phyloP scores from a whole-genome alignment of 2,797 vertebrate genomes.

The Enteromius argenteus region DNA sequence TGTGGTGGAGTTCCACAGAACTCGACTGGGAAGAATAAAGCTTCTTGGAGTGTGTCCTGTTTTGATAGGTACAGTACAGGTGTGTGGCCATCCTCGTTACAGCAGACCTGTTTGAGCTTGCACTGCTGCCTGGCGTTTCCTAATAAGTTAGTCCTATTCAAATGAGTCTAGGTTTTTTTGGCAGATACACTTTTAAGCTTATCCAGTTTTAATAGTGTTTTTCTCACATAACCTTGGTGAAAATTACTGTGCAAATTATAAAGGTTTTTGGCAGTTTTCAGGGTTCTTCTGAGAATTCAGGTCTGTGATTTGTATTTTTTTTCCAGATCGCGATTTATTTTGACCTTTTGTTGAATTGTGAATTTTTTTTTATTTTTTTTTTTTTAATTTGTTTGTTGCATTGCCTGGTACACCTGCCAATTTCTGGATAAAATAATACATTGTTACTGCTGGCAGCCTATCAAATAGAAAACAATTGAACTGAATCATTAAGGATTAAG shows the following conservation, averaged over 20 bases:
- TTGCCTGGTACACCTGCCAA: neutral
- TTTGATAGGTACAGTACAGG: constrained; percentile 29
- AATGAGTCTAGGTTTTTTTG: neutral
- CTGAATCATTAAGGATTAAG: neutral
- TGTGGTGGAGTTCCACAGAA: neutral
- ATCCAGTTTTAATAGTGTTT: neutral
- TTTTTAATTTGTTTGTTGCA: neutral
- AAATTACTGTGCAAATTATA: neutral
- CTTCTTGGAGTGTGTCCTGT: constrained; percentile 8
- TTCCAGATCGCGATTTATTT: neutral
- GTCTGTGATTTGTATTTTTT: constrained; percentile 18
- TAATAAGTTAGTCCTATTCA: neutral
- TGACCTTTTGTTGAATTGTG: neutral
- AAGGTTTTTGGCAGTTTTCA: neutral
- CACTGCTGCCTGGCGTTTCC: constrained; percentile 1
- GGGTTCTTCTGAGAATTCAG: neutral
- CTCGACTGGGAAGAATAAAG: neutral
- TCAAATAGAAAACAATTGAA: neutral
- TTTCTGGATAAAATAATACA: constrained; percentile 6
- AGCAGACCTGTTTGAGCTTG: constrained; percentile 49
- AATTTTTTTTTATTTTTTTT: no score
- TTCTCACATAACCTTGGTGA: neutral
- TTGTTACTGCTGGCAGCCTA: neutral
- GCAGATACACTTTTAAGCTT: neutral
- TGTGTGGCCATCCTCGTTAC: constrained; percentile 1